These are phyloP conservation scores for Clarias gariepinus DNA, from an alignment of 2,113 vertebrate genomes.

Conservation along the genomic window DNA sequence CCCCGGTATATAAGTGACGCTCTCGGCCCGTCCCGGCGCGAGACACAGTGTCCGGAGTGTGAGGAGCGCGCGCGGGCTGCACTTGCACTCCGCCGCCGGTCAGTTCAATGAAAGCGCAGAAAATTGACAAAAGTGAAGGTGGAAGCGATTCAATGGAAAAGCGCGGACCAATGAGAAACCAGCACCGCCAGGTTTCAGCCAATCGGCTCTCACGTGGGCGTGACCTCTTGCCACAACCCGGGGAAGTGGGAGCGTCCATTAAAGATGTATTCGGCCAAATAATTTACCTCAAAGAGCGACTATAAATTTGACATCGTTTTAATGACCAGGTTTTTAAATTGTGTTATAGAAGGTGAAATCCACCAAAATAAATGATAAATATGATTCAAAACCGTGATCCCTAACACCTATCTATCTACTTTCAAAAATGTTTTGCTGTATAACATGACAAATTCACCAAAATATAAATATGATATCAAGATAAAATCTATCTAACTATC, in stretches of 20 bases:
- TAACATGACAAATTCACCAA: too few species aligned
- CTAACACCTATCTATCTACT: too few species aligned
- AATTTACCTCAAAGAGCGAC: too few species aligned
- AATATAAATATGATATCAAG: too few species aligned
- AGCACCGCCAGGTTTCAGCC: conserved; percentile 46
- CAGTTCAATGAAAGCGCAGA: conserved; percentile 70
- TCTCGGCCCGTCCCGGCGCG: neutral
- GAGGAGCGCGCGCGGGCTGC: conserved; percentile 22
- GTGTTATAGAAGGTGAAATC: too few species aligned
- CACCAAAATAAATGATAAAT: too few species aligned
- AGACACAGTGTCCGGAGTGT: neutral
- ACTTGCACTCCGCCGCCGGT: conserved; percentile 57
- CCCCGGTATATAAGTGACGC: neutral
- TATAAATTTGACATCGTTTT: too few species aligned
- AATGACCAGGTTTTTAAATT: too few species aligned
- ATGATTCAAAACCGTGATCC: too few species aligned
- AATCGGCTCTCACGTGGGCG: conserved; percentile 62
- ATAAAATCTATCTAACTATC: too few species aligned
- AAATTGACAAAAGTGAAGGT: conserved; percentile 75
- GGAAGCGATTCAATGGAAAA: conserved; percentile 70
- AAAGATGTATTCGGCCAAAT: conserved; percentile 48
- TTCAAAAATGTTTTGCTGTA: too few species aligned
- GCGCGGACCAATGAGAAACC: conserved; percentile 64
- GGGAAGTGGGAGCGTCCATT: conserved; percentile 48
- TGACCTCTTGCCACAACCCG: conserved; percentile 30